Evolutionary conservation across 2,113 vertebrate species (phyloP).

Genomic region (Sprattus sprattus): DNA sequence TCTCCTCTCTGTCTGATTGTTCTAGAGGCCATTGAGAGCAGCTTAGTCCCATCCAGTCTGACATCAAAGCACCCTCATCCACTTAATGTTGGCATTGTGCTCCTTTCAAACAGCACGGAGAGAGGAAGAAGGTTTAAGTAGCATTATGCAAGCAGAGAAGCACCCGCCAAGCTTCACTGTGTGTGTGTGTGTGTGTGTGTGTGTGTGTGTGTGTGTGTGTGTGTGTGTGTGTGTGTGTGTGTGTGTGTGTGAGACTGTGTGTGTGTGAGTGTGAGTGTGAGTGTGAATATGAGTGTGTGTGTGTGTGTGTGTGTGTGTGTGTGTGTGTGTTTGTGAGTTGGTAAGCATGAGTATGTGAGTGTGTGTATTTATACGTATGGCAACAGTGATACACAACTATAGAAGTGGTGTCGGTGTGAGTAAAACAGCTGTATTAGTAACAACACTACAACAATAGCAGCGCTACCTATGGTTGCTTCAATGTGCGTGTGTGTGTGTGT

Average conservation of each 20-base stretch:
- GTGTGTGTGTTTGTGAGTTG: background rate
- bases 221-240: slow-evolving; percentile 16
- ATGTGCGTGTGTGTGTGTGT: background rate
- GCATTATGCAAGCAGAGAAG: background rate
- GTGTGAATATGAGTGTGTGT: slow-evolving; percentile 29
- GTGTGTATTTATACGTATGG: too few relatives aligned
- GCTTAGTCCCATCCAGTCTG: slow-evolving; percentile 35
- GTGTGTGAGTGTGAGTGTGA: slow-evolving; percentile 17
- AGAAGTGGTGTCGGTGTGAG: too few relatives aligned
- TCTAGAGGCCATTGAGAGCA: slow-evolving; percentile 45
- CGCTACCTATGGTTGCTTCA: background rate
- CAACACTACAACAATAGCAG: background rate
- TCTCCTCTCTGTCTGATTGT: background rate
- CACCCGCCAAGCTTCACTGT: background rate
- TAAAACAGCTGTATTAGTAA: background rate
- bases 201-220: slow-evolving; percentile 19
- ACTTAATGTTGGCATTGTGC: slow-evolving; percentile 56
- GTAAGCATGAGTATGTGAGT: too few relatives aligned
- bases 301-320: slow-evolving; percentile 32
- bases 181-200: background rate
- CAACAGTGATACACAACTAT: too few relatives aligned
- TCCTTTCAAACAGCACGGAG: slow-evolving; percentile 42
- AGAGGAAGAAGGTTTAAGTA: slow-evolving; percentile 40
- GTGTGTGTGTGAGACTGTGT: background rate
- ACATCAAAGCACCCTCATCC: slow-evolving; percentile 54